Evolutionary conservation across 2,113 vertebrate genomes (phyloP).

Genomic region (Baryphthengus martii): DNA sequence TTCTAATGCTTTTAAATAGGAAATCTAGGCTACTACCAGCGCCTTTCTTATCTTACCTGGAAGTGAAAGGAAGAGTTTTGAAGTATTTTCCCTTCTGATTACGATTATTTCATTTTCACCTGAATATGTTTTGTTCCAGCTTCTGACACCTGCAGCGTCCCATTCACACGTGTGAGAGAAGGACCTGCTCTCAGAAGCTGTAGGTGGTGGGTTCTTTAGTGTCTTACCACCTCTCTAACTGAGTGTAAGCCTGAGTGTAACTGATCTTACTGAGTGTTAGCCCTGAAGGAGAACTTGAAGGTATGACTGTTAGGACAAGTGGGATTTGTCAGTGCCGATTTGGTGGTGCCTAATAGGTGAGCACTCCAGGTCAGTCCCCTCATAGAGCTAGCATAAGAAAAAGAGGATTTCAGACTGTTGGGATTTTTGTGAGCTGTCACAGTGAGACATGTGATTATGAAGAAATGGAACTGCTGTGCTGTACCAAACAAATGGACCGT

Average conservation of each 20-base stretch:
- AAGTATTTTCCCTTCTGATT: not conserved
- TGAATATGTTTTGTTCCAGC: not conserved
- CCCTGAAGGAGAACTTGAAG: not conserved
- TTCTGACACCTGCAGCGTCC: not conserved
- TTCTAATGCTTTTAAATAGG: not conserved
- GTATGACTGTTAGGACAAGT: not conserved
- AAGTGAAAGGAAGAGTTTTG: not conserved
- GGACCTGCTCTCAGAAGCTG: not conserved
- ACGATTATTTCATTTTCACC: not conserved
- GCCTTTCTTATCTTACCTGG: not conserved
- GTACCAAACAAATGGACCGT: not conserved
- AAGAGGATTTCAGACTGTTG: not conserved
- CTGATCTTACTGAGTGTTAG: fast-evolving
- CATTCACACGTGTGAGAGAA: not conserved
- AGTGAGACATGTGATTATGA: not conserved
- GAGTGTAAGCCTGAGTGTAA: not conserved
- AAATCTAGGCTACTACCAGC: not conserved
- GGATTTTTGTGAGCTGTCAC: not conserved
- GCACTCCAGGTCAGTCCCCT: not conserved
- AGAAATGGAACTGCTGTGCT: not conserved
- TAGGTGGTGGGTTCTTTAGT: not conserved
- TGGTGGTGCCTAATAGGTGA: not conserved
- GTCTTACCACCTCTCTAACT: not conserved
- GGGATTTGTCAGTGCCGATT: not conserved
- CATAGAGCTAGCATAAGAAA: not conserved